A percentile compares a stretch with the other conserved stretches of the same genome.
These are phyloP conservation scores for Spondyliosoma cantharus DNA, from an alignment of 2,797 vertebrate genomes.

Conservation along the genomic window DNA sequence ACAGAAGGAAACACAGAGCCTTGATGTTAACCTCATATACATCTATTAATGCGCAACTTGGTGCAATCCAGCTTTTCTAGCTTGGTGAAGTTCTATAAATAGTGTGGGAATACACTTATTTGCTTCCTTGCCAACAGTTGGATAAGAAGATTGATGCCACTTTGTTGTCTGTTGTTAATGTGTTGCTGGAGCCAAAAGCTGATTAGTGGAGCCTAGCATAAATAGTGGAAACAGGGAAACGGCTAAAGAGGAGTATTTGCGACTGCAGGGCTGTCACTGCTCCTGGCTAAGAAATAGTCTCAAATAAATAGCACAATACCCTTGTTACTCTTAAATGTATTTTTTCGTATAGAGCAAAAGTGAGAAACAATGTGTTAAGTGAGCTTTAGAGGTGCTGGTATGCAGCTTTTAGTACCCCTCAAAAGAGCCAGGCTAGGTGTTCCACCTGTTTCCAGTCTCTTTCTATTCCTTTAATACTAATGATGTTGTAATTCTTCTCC, in stretches of 20 bases:
- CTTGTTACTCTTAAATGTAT: background rate
- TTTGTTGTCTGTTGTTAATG: background rate
- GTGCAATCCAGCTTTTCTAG: background rate
- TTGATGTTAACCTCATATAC: too few relatives aligned
- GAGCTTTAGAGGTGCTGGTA: background rate
- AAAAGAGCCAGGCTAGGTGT: too few relatives aligned
- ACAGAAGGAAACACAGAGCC: too few relatives aligned
- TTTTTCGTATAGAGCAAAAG: background rate
- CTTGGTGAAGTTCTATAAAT: background rate
- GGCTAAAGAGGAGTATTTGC: background rate
- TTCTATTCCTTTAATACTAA: background rate
- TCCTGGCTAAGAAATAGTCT: background rate
- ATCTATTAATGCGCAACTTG: background rate
- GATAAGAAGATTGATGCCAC: background rate
- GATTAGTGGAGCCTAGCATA: background rate
- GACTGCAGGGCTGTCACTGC: background rate
- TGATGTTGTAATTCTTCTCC: slow-evolving; percentile 4
- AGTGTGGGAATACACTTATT: background rate
- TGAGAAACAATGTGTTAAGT: background rate
- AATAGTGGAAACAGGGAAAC: background rate
- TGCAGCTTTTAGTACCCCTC: too few relatives aligned
- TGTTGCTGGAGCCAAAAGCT: background rate
- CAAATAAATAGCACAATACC: background rate
- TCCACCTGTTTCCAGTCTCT: too few relatives aligned
- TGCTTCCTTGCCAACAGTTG: background rate